Evolutionary conservation across 2,797 vertebrate species (phyloP).

Genomic region (Prunella strophiata): DNA sequence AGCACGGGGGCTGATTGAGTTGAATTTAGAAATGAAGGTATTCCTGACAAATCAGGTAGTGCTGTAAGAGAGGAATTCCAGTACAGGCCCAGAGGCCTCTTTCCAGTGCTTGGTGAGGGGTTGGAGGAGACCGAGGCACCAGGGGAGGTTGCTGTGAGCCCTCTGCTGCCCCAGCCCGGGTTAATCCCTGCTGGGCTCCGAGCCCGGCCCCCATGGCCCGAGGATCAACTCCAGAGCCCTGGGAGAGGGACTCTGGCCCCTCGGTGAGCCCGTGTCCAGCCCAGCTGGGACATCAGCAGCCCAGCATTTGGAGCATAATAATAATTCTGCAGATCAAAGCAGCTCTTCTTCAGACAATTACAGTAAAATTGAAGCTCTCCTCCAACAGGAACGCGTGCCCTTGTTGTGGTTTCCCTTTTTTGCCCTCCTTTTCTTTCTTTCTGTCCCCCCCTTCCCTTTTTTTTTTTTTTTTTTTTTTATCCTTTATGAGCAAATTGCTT

Average conservation of each 20-base stretch:
- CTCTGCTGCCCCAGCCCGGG: not conserved
- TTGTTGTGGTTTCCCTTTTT: conserved; percentile 73
- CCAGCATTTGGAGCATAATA: conserved; percentile 66
- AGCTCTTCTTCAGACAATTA: conserved; percentile 80
- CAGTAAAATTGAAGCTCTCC: conserved; percentile 82
- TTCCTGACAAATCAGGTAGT: accelerated
- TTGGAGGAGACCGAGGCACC: accelerated
- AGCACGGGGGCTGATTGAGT: accelerated
- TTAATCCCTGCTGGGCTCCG: not conserved
- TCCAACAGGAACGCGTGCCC: conserved; percentile 74
- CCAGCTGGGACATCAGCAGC: conserved; percentile 76
- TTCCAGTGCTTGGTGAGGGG: accelerated
- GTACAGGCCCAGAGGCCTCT: not conserved
- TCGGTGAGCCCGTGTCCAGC: not conserved
- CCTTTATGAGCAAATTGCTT: conserved; percentile 83
- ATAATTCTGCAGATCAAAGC: conserved; percentile 83
- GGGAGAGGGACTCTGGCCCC: not conserved
- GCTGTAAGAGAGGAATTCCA: accelerated
- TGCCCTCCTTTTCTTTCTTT: conserved; percentile 52
- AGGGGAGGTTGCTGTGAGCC: not conserved
- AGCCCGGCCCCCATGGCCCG: not conserved
- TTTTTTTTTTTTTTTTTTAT: conserved; percentile 50
- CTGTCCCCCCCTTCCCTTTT: accelerated
- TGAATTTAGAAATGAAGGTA: not conserved
- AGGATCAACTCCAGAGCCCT: not conserved